Evolutionary conservation across 2,113 vertebrate species (phyloP), one percentile per base, ranked within the genome.

Genomic region (Ciconia maguari): DNA sequence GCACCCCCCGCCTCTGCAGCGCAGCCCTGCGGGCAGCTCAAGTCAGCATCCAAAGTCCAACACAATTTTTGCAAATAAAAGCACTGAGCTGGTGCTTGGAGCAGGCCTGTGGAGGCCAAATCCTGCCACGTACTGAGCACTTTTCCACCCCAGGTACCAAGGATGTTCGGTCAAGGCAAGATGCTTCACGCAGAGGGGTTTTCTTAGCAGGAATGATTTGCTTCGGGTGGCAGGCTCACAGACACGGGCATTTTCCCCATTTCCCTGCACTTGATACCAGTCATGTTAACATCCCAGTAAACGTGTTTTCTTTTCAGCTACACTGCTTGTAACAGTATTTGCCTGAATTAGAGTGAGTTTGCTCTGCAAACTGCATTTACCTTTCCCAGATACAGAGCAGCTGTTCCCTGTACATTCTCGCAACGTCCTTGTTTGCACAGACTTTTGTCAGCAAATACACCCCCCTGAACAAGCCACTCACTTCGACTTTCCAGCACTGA

Each of bases 301-400:
- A 42, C 22, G 20, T 97, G 96, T 98, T 97, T 97, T 98, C 93
- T 79, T 79, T 97, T 46, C 83, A 95, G 96, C 75, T 89, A 91
- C 85, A 65, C 83, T 93, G 97, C 97, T 97, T 97, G 83, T 95
- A 80, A 92, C 94, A 93, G 76, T 98, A 98, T 98, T 98, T 98
- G 98, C 86, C 94, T 91, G 96, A 98, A 98, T 98, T 98, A 98
- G 93, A 96, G 95, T 6, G 75, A 91, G 96, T 98, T 98, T 98
- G 93, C 98, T 98, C 94, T 98, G 97, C 97, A 98, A 98, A 97
- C 61, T 74, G 41, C 95, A 66, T 96, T 98, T 94, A 48, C 96
- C 97, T 97, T 97, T 91, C 84, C 89, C 92, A 94, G 96, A 96
- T 97, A 97, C 85, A 57, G 95, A 81, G 48, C 98, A 98, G 98